phyloP scores from a whole-genome alignment of 2,113 vertebrate genomes.

The Vicugna pacos region DNA sequence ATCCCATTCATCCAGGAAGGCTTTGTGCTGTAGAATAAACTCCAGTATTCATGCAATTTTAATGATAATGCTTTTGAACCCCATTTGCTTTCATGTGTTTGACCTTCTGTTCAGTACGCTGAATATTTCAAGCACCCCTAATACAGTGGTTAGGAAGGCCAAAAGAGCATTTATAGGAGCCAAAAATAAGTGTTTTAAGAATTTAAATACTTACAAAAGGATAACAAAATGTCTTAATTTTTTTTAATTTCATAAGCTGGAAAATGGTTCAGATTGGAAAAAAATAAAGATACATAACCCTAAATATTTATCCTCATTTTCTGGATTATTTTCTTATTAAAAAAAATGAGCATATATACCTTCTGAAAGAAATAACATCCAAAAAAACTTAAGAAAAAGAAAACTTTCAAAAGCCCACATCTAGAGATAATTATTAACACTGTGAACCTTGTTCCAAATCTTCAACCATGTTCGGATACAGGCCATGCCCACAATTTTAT shows the following conservation, averaged over 20 bases:
- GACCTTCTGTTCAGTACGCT: not conserved
- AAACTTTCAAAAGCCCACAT: not conserved
- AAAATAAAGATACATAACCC: not conserved
- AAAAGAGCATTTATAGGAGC: not conserved
- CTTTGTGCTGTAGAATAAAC: constrained; percentile 21
- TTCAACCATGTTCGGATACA: not conserved
- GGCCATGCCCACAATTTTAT: not conserved
- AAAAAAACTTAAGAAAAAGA: constrained; percentile 4
- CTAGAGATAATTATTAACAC: not conserved
- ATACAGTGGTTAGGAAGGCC: not conserved
- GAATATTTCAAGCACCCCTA: constrained; percentile 37
- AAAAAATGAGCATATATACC: too few relatives aligned
- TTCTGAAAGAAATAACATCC: not conserved
- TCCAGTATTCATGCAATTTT: constrained; percentile 51
- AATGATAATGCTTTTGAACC: constrained; percentile 26
- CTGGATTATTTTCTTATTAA: not conserved
- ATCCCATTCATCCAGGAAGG: constrained; percentile 30
- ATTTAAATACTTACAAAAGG: not conserved
- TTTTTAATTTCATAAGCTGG: constrained; percentile 26
- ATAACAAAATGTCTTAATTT: not conserved
- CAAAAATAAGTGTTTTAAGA: not conserved
- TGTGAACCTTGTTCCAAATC: not conserved
- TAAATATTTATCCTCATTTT: constrained; percentile 8
- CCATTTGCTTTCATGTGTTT: not conserved
- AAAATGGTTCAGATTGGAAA: not conserved